phyloP scores from a whole-genome alignment of 2,113 vertebrate genomes.

The Daboia siamensis region DNA sequence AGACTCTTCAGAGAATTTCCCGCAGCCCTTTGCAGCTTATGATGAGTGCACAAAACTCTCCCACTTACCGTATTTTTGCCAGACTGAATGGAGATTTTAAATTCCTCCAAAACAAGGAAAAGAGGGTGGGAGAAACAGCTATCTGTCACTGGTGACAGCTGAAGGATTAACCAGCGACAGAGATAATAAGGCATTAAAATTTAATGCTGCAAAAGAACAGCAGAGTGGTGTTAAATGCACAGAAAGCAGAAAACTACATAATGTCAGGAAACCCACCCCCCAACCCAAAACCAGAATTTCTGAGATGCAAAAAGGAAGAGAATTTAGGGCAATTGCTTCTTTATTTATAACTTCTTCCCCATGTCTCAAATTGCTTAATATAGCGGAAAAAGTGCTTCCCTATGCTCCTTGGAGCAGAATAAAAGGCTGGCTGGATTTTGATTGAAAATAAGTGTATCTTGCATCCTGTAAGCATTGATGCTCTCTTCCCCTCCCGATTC shows the following conservation, averaged over 20 bases:
- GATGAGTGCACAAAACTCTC: conserved; percentile 1
- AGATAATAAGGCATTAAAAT: neutral
- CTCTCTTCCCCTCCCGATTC: no score
- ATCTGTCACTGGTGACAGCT: neutral
- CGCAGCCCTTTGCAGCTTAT: neutral
- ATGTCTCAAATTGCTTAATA: neutral
- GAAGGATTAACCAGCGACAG: neutral
- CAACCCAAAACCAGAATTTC: neutral
- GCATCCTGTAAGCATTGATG: neutral
- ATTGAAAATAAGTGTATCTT: neutral
- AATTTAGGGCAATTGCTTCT: neutral
- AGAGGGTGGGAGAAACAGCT: neutral
- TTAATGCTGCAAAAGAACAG: conserved; percentile 7
- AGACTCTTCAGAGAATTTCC: conserved; percentile 11
- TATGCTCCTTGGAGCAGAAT: neutral
- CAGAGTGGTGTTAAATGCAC: neutral
- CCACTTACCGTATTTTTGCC: neutral
- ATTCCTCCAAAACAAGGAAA: neutral
- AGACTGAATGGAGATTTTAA: neutral
- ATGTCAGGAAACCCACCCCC: neutral
- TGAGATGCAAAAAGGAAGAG: neutral
- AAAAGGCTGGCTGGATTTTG: neutral
- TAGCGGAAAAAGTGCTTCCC: neutral
- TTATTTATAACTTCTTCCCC: neutral
- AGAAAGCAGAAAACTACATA: neutral